phyloP scores from a whole-genome alignment of 2,797 vertebrate species.

The Microtus obscurus region DNA sequence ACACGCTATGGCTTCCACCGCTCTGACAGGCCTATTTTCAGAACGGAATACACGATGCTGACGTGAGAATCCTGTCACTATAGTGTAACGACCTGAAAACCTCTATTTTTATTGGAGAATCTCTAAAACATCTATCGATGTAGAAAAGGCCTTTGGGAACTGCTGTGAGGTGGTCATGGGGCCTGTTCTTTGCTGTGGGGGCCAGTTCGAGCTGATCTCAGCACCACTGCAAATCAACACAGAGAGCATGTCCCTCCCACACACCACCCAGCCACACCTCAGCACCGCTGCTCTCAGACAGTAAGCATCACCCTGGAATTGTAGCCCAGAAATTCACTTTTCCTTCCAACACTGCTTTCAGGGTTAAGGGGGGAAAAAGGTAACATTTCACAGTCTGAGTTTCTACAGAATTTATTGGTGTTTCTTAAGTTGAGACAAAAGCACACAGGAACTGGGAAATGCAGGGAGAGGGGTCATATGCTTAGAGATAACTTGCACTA shows the following conservation, averaged over 20 bases:
- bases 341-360: constrained; percentile 29
- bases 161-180: not conserved
- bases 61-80: constrained; percentile 22
- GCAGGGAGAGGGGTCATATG: not conserved
- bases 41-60: not conserved
- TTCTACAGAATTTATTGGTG: not conserved
- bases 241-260: too few relatives aligned
- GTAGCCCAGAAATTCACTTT: not conserved
- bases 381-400: constrained; percentile 54
- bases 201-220: not conserved
- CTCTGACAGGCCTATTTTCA: not conserved
- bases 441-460: not conserved
- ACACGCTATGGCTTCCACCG: not conserved
- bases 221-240: not conserved
- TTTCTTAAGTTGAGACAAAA: constrained; percentile 15
- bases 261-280: not conserved
- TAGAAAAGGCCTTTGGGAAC: not conserved
- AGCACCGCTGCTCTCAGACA: not conserved
- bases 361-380: not conserved
- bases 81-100: constrained; percentile 9
- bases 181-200: constrained; percentile 3
- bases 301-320: not conserved
- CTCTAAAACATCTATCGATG: constrained; percentile 52
- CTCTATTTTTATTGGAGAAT: constrained; percentile 58
- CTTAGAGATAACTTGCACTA: not conserved